Conservation (phyloP, 2,888 invertebrate genomes). For the Oegoconia quadripuncta region DNA sequence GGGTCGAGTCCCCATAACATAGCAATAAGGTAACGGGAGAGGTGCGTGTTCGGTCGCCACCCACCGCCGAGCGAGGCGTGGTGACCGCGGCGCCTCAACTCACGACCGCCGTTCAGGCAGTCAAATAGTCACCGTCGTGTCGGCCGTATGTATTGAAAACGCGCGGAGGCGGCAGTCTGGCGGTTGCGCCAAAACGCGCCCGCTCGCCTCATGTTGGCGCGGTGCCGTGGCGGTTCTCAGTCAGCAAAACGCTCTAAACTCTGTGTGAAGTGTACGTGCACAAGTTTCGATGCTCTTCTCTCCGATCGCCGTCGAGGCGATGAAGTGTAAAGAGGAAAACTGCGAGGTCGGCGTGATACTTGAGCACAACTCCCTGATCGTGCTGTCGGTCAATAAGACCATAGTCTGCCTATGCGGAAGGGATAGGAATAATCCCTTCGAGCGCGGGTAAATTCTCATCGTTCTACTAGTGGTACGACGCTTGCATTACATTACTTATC, state of each 20-base stretch:
- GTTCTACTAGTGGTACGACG: slow-evolving; percentile 44
- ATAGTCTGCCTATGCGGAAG: slow-evolving; percentile 76
- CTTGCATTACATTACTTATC: slow-evolving; percentile 35
- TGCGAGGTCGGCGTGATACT: slow-evolving; percentile 77
- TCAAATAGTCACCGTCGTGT: slow-evolving; percentile 70
- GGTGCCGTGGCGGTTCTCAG: slow-evolving; percentile 36
- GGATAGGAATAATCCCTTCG: slow-evolving; percentile 68
- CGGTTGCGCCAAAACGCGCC: slow-evolving; percentile 67
- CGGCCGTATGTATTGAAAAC: slow-evolving; percentile 58
- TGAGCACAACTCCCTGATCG: slow-evolving; percentile 74
- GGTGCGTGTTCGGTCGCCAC: slow-evolving; percentile 69
- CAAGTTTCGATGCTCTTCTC: slow-evolving; percentile 74
- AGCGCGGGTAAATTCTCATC: slow-evolving; percentile 71
- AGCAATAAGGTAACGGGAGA: slow-evolving; percentile 77
- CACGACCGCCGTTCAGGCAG: slow-evolving; percentile 53
- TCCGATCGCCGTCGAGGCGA: slow-evolving; percentile 76
- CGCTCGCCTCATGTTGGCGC: slow-evolving; percentile 52
- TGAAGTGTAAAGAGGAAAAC: slow-evolving; percentile 79
- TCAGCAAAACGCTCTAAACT: slow-evolving; percentile 29
- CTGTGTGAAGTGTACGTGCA: slow-evolving; percentile 59
- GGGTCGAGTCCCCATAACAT: slow-evolving; percentile 71
- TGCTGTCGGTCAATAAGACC: slow-evolving; percentile 73
- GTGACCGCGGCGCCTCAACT: slow-evolving; percentile 47
- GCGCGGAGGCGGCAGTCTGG: slow-evolving; percentile 58
- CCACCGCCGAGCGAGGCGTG: slow-evolving; percentile 71